These are phyloP conservation scores for Dipus sagitta DNA, from an alignment of 2,797 vertebrate species.

Conservation along the genomic window DNA sequence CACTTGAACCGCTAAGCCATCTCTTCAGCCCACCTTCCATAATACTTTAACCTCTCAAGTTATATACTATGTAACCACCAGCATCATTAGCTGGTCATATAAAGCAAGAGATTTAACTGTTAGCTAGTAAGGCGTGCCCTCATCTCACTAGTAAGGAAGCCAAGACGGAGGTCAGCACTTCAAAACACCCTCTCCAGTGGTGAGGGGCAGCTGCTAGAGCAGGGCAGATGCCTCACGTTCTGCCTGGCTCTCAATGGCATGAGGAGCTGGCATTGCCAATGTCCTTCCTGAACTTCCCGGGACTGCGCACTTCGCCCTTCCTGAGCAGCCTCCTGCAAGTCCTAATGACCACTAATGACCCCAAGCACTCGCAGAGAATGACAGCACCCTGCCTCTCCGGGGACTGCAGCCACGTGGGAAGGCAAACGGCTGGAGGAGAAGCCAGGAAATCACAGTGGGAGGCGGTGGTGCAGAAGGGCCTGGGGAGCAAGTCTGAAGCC, in stretches of 20 bases:
- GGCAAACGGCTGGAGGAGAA: not conserved
- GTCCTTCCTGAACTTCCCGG: too few species aligned
- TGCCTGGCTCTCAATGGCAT: not conserved
- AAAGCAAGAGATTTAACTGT: not conserved
- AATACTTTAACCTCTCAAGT: not conserved
- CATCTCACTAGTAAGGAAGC: not conserved
- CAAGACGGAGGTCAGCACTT: not conserved
- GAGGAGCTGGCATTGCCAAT: not conserved
- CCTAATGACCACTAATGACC: too few species aligned
- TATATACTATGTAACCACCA: accelerated
- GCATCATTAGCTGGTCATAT: not conserved
- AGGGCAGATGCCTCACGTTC: too few species aligned
- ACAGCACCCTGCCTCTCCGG: not conserved
- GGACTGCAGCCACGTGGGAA: not conserved
- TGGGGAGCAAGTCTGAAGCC: accelerated
- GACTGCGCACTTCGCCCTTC: not conserved
- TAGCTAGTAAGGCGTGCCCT: not conserved
- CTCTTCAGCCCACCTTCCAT: not conserved
- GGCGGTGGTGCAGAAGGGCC: not conserved
- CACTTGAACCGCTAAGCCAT: too few species aligned
- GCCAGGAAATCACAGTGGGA: not conserved
- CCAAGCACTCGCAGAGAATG: not conserved
- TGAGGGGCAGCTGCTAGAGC: not conserved
- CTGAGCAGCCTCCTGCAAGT: accelerated
- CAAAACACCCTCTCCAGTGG: not conserved